Evolutionary conservation across 2,888 invertebrate genomes (phyloP).

Genomic region (Conistra vaccinii): DNA sequence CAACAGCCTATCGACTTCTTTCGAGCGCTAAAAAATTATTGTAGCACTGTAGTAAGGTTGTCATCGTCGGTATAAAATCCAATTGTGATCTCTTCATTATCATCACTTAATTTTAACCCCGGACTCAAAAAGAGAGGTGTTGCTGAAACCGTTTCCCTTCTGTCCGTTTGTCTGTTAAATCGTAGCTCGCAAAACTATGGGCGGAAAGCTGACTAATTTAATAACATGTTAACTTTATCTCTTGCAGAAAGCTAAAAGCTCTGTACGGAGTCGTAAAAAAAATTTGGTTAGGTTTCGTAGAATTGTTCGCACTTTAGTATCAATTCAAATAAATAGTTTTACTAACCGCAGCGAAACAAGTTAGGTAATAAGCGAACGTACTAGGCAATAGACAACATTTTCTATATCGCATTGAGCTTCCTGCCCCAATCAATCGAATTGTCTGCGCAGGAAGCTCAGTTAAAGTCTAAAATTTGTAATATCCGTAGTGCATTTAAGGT

Average conservation of each 20-base stretch:
- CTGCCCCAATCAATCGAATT: constrained; percentile 60
- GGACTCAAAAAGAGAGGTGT: background rate
- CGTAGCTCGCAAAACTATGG: no score
- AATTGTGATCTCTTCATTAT: no score
- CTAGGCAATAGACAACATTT: background rate
- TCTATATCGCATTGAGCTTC: constrained; percentile 11
- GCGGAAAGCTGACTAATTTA: background rate
- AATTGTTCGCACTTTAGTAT: background rate
- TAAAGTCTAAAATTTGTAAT: constrained; percentile 50
- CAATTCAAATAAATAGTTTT: background rate
- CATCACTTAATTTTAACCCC: background rate
- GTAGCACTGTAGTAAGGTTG: background rate
- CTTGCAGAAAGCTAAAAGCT: background rate
- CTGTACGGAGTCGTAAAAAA: background rate
- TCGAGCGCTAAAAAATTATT: background rate
- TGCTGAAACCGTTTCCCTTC: background rate
- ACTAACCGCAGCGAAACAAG: background rate
- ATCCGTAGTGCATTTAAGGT: constrained; percentile 44
- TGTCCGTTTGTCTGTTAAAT: background rate
- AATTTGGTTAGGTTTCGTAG: background rate
- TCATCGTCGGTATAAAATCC: no score
- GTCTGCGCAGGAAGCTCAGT: constrained; percentile 66
- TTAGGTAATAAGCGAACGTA: background rate
- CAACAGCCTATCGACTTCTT: background rate
- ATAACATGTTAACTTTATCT: background rate